Base-by-base conservation (phyloP, 2,113 vertebrate species). In the Pimephales promelas region DNA sequence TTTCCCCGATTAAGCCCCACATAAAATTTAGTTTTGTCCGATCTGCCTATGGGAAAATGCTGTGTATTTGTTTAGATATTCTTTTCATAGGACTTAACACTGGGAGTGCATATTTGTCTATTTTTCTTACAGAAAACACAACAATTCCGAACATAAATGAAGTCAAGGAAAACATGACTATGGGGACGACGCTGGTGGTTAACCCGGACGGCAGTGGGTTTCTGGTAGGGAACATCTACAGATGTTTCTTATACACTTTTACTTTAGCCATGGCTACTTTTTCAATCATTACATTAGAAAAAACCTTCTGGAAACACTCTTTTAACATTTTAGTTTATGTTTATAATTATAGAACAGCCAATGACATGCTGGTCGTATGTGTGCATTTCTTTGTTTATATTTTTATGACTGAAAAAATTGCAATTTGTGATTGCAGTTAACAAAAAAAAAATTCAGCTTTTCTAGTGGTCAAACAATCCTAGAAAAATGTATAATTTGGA, bases 161-260 rank as follows among this genome's bases (percentile, higher is more conserved):
- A 95, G 93, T 98, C 88, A 99, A 99, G 88, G 97, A 98, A 92
- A 99, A 99, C 91, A 99, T 99, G 98, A 98, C 97, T 43, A 96
- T 99, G 93, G 98, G 98, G 94, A 95, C 95, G 84, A 99, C 97
- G 62, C 93, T 99, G 92, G 96, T 98, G 84, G 95, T 96, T 89
- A 98, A 97, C 93, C 97, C 97, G 85, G 95, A 92, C 2, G 97
- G 97, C 68, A 74, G 18, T 92, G 98, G 98, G 20, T 99, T 99
- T 95, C 94, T 99, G 97, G 98, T 99, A 95, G 13, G 83, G 11
- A 62, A 36, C 14, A n/a, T 77, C 28, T 72, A 20, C 57, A 3
- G 9, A 47, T 81, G 47, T 66, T 16, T 28, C 54, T 36, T n/a
- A n/a, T n/a, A 2, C 49, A 18, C 54, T 59, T 34, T 64, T 79